Conservation (phyloP, 2,113 vertebrate species). For the Poecile atricapillus region DNA sequence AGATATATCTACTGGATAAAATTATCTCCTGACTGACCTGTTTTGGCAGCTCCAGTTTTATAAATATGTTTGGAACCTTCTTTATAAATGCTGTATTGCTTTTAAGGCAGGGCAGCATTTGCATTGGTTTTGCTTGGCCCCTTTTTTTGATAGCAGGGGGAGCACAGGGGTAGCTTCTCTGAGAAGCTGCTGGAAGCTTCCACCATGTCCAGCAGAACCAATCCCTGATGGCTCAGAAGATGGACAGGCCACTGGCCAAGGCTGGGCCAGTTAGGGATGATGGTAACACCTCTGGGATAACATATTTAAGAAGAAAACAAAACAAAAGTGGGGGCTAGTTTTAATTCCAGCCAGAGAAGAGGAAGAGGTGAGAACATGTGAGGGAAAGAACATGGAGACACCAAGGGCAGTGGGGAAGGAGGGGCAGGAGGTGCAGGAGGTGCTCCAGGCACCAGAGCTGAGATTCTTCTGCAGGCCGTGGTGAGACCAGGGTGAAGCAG, state of each 20-base stretch:
- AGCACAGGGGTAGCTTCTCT: not conserved
- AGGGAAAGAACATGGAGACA: not conserved
- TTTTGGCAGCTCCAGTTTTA: not conserved
- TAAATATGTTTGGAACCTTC: not conserved
- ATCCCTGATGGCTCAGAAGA: not conserved
- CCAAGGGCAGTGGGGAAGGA: not conserved
- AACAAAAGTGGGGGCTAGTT: not conserved
- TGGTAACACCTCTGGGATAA: not conserved
- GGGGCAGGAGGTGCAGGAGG: not conserved
- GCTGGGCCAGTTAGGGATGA: not conserved
- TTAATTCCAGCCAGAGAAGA: not conserved
- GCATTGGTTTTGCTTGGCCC: not conserved
- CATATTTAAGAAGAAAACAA: not conserved
- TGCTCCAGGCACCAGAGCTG: rapidly evolving
- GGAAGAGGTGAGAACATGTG: not conserved
- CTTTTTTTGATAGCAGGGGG: rapidly evolving
- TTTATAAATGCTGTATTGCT: not conserved
- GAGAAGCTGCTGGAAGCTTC: not conserved
- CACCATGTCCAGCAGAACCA: not conserved
- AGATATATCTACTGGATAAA: not conserved
- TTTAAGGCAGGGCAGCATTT: not conserved
- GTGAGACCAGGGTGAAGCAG: not conserved
- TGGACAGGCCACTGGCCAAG: not conserved
- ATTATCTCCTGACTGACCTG: not conserved
- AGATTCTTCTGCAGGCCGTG: not conserved